phyloP scores from a whole-genome alignment of 2,888 invertebrate genomes.

The Crioceris asparagi region DNA sequence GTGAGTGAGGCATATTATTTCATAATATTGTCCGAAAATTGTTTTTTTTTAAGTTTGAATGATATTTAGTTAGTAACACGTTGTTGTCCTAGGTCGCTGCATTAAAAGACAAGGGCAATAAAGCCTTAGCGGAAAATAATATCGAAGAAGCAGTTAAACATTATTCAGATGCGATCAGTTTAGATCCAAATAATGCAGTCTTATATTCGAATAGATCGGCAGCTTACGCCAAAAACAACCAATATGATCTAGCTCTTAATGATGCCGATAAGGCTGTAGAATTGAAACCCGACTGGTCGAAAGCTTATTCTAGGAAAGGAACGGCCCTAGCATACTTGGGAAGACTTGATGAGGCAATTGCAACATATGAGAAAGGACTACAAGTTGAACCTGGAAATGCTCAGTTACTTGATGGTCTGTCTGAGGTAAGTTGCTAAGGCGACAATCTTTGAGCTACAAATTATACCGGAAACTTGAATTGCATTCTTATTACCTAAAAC shows the following conservation, averaged over 20 bases:
- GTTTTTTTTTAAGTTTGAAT: too few species aligned
- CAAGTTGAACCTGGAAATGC: conserved; percentile 61
- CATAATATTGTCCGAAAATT: too few species aligned
- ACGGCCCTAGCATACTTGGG: conserved; percentile 72
- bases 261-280: conserved; percentile 79
- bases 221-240: conserved; percentile 71
- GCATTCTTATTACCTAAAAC: too few species aligned
- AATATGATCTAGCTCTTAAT: conserved; percentile 62
- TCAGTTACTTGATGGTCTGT: conserved; percentile 56
- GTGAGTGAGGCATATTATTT: too few species aligned
- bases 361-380: conserved; percentile 64
- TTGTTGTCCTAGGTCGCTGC: conserved; percentile 52
- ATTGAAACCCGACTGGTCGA: conserved; percentile 76
- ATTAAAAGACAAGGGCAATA: conserved; percentile 81
- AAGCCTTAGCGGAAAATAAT: conserved; percentile 66
- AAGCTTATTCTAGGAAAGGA: conserved; percentile 83
- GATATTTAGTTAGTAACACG: too few species aligned
- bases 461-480: too few species aligned
- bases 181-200: conserved; percentile 77
- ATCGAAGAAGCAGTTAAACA: conserved; percentile 67
- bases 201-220: conserved; percentile 87
- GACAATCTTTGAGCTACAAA: too few species aligned
- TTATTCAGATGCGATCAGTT: conserved; percentile 70
- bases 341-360: conserved; percentile 61
- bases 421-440: conserved; percentile 45